Conservation (phyloP, 2,113 vertebrate species). For the Cnemophilus loriae region DNA sequence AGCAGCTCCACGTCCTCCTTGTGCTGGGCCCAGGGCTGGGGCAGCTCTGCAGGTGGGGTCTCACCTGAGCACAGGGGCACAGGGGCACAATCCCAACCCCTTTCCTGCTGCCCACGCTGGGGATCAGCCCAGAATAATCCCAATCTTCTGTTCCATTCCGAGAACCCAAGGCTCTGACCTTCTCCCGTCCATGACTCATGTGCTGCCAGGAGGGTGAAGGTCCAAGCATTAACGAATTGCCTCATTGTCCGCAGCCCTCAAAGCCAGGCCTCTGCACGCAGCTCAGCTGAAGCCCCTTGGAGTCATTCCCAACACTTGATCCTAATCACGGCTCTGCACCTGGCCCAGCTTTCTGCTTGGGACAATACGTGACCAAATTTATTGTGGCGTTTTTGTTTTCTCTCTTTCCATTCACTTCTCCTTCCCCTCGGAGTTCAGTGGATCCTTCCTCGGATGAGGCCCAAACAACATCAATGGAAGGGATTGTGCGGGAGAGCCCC, state of each 20-base stretch:
- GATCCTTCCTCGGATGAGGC: neutral
- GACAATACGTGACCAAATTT: neutral
- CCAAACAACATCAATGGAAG: neutral
- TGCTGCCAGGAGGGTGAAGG: constrained; percentile 10
- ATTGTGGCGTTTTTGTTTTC: neutral
- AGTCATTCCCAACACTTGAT: constrained; percentile 11
- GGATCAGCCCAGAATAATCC: neutral
- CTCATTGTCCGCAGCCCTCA: neutral
- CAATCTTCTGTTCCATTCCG: neutral
- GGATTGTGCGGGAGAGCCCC: neutral
- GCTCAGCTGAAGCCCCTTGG: neutral
- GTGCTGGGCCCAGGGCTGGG: neutral
- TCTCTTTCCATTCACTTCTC: neutral
- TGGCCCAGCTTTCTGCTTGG: constrained; percentile 16
- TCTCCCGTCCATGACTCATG: neutral
- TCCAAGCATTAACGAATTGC: neutral
- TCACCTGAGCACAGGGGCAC: neutral
- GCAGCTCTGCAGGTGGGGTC: neutral
- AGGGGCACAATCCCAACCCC: neutral
- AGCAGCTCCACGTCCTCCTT: neutral
- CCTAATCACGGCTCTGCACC: neutral
- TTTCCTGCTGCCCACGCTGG: fast-evolving
- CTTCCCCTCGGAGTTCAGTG: neutral
- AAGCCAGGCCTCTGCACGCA: neutral
- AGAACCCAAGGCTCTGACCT: neutral